Evolutionary conservation across 2,888 invertebrate genomes (phyloP), one percentile per base, ranked within the genome.

Genomic region (Sinelater perroti): DNA sequence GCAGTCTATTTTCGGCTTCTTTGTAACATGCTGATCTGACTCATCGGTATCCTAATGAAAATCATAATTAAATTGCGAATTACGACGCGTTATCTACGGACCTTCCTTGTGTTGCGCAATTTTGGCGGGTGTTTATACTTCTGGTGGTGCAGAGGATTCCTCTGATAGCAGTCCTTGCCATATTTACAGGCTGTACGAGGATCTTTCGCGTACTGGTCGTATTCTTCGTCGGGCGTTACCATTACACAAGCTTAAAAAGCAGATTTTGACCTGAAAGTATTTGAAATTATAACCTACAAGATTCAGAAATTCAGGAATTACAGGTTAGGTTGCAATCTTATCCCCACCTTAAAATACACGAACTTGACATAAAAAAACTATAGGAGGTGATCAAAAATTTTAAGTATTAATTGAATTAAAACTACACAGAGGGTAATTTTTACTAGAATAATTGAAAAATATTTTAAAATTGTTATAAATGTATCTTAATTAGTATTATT

Each of bases 161-260:
- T 90, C 72, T 91, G 92, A 75, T 92, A 94, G 76, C 95, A 95
- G 65, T 87, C 85, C 3, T 73, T 75, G 46, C 91, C 91, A 74
- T 91, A 94, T 78, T 88, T 88, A 75, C 95, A 95, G 36, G 84
- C 76, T 31, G 76, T 79, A 75, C 90, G 62, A 2, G 68, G 55
- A 65, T 77, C 76, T 31, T 72, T 67, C 3, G 63, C 60, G 35
- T 71, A 71, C 40, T 70, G 67, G 59, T 53, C 49, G n/a, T 47
- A 28, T 47, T 60, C 56, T 44, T 56, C 53, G 20, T 53, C 60
- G 7, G 56, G 49, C 5, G 46, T 55, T 20, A 53, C 57, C 61
- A 61, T 61, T 56, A 13, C 14, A 11, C 11, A 35, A 28, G 8
- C 8, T n/a, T 4, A 28, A 5, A n/a, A 30, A 3, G 26, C 5